Evolutionary conservation across 2,888 invertebrate genomes (phyloP).

Genomic region (Dolichopus griseipennis): DNA sequence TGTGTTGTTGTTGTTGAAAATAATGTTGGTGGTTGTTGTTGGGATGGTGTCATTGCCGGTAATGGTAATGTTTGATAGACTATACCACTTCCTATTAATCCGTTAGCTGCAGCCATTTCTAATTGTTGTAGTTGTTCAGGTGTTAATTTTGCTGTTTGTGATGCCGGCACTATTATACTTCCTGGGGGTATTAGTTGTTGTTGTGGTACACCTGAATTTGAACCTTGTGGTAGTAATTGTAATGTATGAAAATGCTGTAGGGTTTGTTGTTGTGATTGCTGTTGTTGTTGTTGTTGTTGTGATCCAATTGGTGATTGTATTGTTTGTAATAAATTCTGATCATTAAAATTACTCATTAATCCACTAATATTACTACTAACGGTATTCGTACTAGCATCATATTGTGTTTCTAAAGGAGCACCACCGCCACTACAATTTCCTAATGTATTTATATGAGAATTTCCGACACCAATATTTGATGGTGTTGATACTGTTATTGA

Average conservation of each 20-base stretch:
- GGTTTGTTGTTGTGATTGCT: background rate
- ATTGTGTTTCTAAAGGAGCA: background rate
- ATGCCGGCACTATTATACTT: slow-evolving; percentile 1
- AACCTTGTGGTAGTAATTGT: background rate
- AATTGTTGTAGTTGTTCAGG: slow-evolving; percentile 5
- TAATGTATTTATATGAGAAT: slow-evolving; percentile 22
- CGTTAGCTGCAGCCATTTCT: background rate
- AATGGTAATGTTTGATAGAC: slow-evolving; percentile 1
- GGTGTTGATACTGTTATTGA: slow-evolving; percentile 21
- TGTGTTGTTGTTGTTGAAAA: background rate
- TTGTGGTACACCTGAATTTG: background rate
- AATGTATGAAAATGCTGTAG: background rate
- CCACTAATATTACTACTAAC: slow-evolving; percentile 21
- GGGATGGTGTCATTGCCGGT: background rate
- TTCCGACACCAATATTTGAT: slow-evolving; percentile 21
- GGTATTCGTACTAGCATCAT: slow-evolving; percentile 20
- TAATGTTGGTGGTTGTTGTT: background rate
- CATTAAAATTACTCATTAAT: slow-evolving; percentile 3
- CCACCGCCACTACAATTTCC: background rate
- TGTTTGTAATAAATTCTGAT: background rate
- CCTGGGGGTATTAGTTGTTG: background rate
- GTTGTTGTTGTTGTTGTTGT: background rate
- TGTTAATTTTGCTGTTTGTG: slow-evolving; percentile 7
- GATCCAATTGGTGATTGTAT: background rate
- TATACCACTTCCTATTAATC: background rate